A percentile compares a stretch with the other conserved stretches of the same genome.
phyloP scores from a whole-genome alignment of 2,888 invertebrate genomes.

The Dromius quadrimaculatus region DNA sequence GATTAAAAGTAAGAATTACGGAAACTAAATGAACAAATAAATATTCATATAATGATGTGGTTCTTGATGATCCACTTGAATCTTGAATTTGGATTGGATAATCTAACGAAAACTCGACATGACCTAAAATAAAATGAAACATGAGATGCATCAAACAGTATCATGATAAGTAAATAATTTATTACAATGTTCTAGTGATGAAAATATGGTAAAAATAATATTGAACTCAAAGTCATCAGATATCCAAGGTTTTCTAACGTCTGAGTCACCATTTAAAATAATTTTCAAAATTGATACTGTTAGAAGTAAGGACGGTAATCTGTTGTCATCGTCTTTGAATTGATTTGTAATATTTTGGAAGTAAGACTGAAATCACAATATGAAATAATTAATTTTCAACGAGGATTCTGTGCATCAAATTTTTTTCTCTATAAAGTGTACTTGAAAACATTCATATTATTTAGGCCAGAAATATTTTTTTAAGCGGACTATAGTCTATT shows the following conservation, averaged over 20 bases:
- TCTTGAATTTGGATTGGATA: slow-evolving; percentile 7
- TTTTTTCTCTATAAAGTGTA: too few relatives aligned
- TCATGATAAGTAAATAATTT: background rate
- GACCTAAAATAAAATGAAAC: slow-evolving; percentile 35
- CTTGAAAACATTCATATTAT: too few relatives aligned
- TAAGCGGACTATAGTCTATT: too few relatives aligned
- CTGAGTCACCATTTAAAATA: background rate
- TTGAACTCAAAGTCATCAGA: background rate
- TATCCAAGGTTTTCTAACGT: slow-evolving; percentile 27
- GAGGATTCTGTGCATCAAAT: background rate
- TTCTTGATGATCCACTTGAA: slow-evolving; percentile 4
- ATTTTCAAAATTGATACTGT: slow-evolving; percentile 30
- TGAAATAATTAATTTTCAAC: background rate
- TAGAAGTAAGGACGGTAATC: slow-evolving; percentile 33
- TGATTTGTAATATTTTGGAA: slow-evolving; percentile 26
- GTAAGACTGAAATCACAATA: slow-evolving; percentile 22
- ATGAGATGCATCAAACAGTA: background rate
- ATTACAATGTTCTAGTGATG: slow-evolving; percentile 24
- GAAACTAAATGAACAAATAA: slow-evolving; percentile 5
- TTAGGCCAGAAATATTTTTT: too few relatives aligned
- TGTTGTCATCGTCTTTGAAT: slow-evolving; percentile 18
- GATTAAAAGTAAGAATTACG: slow-evolving; percentile 13
- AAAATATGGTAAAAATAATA: slow-evolving; percentile 25
- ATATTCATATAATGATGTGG: slow-evolving; percentile 27
- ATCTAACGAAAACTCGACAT: slow-evolving; percentile 33